Evolutionary conservation across 2,113 vertebrate species (phyloP).

Genomic region (Psephotus haematonotus): DNA sequence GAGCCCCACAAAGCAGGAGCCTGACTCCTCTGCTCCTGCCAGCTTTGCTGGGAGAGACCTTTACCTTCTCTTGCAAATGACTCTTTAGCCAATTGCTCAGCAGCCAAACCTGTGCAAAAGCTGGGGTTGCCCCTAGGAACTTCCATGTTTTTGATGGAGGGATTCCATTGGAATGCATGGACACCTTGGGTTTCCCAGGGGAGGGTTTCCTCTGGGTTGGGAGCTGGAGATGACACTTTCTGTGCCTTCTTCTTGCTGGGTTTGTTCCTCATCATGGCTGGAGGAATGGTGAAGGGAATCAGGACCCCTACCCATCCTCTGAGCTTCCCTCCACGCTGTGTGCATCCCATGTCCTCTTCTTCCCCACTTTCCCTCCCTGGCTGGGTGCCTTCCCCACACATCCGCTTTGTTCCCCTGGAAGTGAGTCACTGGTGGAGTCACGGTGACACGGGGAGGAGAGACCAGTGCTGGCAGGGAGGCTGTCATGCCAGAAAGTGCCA

Average conservation of each 20-base stretch:
- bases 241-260: not conserved
- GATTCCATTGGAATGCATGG: not conserved
- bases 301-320: not conserved
- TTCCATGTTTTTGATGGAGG: not conserved
- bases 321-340: accelerated
- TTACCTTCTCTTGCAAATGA: not conserved
- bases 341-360: not conserved
- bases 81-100: not conserved
- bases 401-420: not conserved
- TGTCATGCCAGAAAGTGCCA: not conserved
- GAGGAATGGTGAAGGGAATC: not conserved
- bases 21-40: not conserved
- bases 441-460: not conserved
- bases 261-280: not conserved
- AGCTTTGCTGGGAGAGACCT: not conserved
- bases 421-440: constrained; percentile 19
- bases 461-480: not conserved
- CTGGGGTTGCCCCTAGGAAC: not conserved
- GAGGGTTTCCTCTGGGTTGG: not conserved
- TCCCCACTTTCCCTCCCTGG: not conserved
- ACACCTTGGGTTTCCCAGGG: not conserved
- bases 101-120: not conserved
- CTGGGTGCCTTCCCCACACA: not conserved
- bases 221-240: not conserved
- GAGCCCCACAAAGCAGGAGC: not conserved